These are phyloP conservation scores for Eleutherodactylus coqui DNA, from an alignment of 2,797 vertebrate genomes.

Conservation along the genomic window DNA sequence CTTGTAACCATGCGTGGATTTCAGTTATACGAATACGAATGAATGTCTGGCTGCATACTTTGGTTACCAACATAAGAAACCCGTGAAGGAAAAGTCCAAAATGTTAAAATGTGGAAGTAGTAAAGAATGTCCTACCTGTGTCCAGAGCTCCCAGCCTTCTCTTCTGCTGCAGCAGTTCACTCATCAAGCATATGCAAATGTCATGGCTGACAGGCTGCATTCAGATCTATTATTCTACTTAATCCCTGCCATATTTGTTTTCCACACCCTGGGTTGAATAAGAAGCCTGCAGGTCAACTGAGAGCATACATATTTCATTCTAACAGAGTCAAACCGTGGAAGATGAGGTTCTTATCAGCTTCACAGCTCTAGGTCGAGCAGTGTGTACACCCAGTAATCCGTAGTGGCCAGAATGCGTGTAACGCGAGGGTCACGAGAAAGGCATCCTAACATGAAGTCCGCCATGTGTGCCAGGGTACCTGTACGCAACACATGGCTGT, in stretches of 20 bases:
- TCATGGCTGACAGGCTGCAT: conserved; percentile 24
- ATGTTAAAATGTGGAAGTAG: not conserved
- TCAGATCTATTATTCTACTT: conserved; percentile 32
- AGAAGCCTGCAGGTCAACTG: conserved; percentile 18
- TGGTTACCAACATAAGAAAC: conserved; percentile 25
- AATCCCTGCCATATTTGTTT: conserved; percentile 47
- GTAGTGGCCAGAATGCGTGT: too few species aligned
- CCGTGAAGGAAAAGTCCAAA: not conserved
- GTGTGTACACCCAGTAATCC: too few species aligned
- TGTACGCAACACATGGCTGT: too few species aligned
- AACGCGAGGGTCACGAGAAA: too few species aligned
- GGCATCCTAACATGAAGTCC: too few species aligned
- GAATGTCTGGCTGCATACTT: conserved; percentile 11
- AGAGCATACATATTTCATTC: not conserved
- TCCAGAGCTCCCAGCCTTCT: conserved; percentile 51
- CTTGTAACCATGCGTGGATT: conserved; percentile 36
- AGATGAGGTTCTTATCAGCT: too few species aligned
- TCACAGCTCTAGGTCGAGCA: too few species aligned
- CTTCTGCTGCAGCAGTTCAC: conserved; percentile 26
- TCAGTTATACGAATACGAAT: conserved; percentile 21
- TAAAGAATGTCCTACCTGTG: conserved; percentile 1
- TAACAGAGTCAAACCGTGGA: not conserved
- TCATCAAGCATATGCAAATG: conserved; percentile 33
- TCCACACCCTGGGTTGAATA: conserved; percentile 45
- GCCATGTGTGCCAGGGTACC: too few species aligned